Base-by-base conservation (phyloP, 2,888 invertebrate genomes). In the Mycalesis mineus region DNA sequence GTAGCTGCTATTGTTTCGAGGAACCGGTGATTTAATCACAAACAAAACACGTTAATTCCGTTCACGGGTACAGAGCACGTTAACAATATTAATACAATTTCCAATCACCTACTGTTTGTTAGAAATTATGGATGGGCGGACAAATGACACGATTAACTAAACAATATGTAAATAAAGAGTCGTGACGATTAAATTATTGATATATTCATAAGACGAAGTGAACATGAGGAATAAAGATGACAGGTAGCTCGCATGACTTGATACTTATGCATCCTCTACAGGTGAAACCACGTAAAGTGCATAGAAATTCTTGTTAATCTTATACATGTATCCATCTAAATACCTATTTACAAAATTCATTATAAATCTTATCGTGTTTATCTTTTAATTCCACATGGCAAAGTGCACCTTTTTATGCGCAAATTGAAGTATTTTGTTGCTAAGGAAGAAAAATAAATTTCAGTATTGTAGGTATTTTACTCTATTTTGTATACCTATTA, bases 161-260 rank as follows among this genome's bases (percentile, higher is more conserved):
- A 65, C 58, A 64, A 64, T 66, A 70, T 68, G 66, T 61, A 66
- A 68, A 67, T 63, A 51, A 51, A 64, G 58, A 55, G 62, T 62
- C 61, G 58, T 55, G 58, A 58, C 57, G 57, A 67, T 72, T 66
- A 70, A 66, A 62, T 69, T 72, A 71, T 72, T 70, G 67, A 70
- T 68, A 56, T 68, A 72, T 71, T 68, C 66, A 67, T 67, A 68
- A 63, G 62, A 60, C 60, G 59, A 66, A 63, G 45, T 48, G 41
- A 33, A 60, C 67, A 60, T 62, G 61, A 45, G 51, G 56, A 44
- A 52, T 51, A 45, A 55, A 51, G 39, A 51, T 47, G 39, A 54
- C 31, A 31, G 5, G 28, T 15, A 29, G 11, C 33, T 33, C 28
- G 53, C 41, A 51, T 51, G 51, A 37, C 39, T 40, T 40, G 50